Conservation (phyloP, 1,140 invertebrate species). For the Aphaenogaster floridana region DNA sequence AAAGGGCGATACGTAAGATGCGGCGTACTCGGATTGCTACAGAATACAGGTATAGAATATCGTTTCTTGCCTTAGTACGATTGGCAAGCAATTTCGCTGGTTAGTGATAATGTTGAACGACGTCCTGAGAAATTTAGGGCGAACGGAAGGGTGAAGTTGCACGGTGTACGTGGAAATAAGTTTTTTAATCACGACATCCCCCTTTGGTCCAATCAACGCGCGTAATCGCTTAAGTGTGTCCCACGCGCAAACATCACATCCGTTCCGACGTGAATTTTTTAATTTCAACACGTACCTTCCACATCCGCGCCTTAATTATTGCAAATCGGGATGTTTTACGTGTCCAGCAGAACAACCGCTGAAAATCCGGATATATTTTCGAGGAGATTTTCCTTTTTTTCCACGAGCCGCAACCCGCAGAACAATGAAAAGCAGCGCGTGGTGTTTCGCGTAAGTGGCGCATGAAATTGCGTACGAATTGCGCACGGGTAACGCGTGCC, state of each 20-base stretch:
- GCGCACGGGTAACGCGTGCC: constrained; percentile 37
- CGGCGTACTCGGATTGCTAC: not conserved
- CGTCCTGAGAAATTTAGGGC: not conserved
- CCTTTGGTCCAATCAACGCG: not conserved
- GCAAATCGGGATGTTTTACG: not conserved
- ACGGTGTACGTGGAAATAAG: not conserved
- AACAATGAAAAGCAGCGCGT: not conserved
- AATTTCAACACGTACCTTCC: not conserved
- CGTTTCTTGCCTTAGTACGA: not conserved
- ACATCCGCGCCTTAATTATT: not conserved
- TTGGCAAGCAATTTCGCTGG: not conserved
- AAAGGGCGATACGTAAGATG: constrained; percentile 18
- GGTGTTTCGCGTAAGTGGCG: constrained; percentile 40
- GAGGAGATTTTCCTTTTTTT: not conserved
- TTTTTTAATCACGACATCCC: constrained; percentile 22
- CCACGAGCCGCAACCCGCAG: not conserved
- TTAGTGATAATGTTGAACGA: not conserved
- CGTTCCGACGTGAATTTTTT: not conserved
- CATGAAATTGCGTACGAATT: constrained; percentile 48
- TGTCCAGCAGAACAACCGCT: not conserved
- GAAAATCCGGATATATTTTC: constrained; percentile 19
- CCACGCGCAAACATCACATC: not conserved
- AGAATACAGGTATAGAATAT: no score
- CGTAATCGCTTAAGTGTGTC: not conserved
- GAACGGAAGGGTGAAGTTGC: not conserved